Conservation (phyloP, 2,113 vertebrate species). For the Turdus rufiventris region DNA sequence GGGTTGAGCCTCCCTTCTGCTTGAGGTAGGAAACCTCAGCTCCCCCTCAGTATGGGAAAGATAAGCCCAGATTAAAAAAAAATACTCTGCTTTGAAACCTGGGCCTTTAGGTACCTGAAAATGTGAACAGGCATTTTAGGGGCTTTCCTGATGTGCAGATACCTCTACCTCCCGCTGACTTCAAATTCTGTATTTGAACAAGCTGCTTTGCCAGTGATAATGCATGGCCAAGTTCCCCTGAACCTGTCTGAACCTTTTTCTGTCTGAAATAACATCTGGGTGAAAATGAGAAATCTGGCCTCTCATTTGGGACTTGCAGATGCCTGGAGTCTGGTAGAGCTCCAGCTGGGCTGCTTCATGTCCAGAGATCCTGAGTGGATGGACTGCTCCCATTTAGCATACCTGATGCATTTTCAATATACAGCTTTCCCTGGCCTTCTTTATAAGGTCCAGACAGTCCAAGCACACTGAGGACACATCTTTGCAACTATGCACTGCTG, state of each 20-base stretch:
- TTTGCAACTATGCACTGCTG: background rate
- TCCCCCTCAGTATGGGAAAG: background rate
- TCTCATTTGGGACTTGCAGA: background rate
- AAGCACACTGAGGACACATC: background rate
- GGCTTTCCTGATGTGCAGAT: background rate
- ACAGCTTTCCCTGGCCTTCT: background rate
- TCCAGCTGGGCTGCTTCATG: background rate
- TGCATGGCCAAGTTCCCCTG: background rate
- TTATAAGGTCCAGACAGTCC: background rate
- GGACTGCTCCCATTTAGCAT: background rate
- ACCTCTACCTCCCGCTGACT: background rate
- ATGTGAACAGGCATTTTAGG: background rate
- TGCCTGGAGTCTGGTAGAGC: background rate
- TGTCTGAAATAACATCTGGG: background rate
- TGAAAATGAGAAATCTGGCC: conserved; percentile 9
- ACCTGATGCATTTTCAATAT: background rate
- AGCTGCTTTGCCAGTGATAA: background rate
- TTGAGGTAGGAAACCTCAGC: background rate
- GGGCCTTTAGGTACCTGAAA: background rate
- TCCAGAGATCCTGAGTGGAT: background rate
- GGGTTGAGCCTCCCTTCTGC: background rate
- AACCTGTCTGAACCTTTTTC: background rate
- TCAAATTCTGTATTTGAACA: conserved; percentile 19
- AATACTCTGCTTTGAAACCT: background rate
- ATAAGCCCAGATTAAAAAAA: background rate